Percentiles rank a stretch among this genome's conserved stretches.
These are phyloP conservation scores for Promerops cafer DNA, from an alignment of 2,113 vertebrate genomes.

Conservation along the genomic window DNA sequence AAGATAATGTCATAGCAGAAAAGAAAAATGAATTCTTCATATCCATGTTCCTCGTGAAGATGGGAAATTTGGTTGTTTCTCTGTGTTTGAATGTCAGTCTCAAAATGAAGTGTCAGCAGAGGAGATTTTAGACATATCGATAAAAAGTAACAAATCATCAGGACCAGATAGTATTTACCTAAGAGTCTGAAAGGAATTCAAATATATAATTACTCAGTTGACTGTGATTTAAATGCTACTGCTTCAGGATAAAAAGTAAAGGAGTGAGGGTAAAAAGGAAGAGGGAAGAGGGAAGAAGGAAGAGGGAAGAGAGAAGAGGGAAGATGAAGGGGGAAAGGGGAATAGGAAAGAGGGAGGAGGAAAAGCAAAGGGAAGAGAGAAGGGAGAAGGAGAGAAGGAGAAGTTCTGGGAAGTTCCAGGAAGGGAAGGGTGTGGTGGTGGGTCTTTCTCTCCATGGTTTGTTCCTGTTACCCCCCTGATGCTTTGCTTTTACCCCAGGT, in stretches of 20 bases:
- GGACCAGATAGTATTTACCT: neutral
- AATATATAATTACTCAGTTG: neutral
- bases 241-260: neutral
- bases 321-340: too few relatives aligned
- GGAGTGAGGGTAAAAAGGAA: neutral
- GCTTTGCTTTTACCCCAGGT: too few relatives aligned
- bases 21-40: constrained; percentile 46
- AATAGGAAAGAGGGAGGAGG: too few relatives aligned
- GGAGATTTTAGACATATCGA: neutral
- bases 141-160: neutral
- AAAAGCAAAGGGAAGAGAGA: too few relatives aligned
- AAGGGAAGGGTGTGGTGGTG: too few relatives aligned
- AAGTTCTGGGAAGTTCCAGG: too few relatives aligned
- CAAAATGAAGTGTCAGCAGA: constrained; percentile 27
- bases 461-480: too few relatives aligned
- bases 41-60: neutral
- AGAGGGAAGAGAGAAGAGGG: accelerated
- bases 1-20: constrained; percentile 37
- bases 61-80: neutral
- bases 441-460: too few relatives aligned
- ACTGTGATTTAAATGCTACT: neutral
- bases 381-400: too few relatives aligned
- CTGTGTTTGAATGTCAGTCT: constrained; percentile 22
- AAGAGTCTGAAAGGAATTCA: neutral
- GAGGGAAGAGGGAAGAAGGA: accelerated